Percentiles rank a stretch among this genome's conserved stretches.
Conservation (phyloP, 2,888 invertebrate species). For the Eupithecia pulchellata region DNA sequence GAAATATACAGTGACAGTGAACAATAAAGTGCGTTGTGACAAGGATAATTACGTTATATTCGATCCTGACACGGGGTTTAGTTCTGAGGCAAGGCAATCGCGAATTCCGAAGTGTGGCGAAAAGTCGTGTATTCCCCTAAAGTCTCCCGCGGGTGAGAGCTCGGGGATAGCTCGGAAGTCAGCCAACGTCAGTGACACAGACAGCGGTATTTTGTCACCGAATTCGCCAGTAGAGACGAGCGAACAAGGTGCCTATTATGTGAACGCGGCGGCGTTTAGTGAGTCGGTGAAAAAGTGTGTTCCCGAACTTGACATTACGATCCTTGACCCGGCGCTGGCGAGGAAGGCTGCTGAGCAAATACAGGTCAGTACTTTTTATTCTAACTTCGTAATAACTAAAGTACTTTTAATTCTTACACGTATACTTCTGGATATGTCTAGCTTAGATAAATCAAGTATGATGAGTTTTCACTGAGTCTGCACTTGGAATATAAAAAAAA, state of each 20-base stretch:
- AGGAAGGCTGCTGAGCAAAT: slow-evolving; percentile 80
- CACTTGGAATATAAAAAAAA: no score
- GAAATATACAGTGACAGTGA: slow-evolving; percentile 82
- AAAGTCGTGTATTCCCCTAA: slow-evolving; percentile 69
- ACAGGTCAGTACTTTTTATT: slow-evolving; percentile 65
- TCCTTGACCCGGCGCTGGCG: slow-evolving; percentile 74
- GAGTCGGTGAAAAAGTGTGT: slow-evolving; percentile 68
- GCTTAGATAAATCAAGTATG: not conserved
- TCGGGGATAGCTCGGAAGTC: slow-evolving; percentile 66
- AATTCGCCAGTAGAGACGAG: slow-evolving; percentile 85
- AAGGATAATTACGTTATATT: slow-evolving; percentile 84
- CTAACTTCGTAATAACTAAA: slow-evolving; percentile 5
- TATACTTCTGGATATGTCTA: not conserved
- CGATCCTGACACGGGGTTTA: slow-evolving; percentile 80
- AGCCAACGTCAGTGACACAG: slow-evolving; percentile 86
- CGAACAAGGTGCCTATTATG: slow-evolving; percentile 72
- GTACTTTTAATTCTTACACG: no score
- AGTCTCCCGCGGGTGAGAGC: slow-evolving; percentile 69
- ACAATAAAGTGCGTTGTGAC: slow-evolving; percentile 81
- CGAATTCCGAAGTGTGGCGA: slow-evolving; percentile 69
- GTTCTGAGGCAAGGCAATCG: slow-evolving; percentile 61
- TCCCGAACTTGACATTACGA: slow-evolving; percentile 71
- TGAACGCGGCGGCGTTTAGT: slow-evolving; percentile 75
- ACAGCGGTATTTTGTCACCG: slow-evolving; percentile 87
- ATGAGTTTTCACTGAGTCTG: not conserved